These are phyloP conservation scores for Cyclura pinguis DNA, from an alignment of 2,797 vertebrate species.

Conservation along the genomic window DNA sequence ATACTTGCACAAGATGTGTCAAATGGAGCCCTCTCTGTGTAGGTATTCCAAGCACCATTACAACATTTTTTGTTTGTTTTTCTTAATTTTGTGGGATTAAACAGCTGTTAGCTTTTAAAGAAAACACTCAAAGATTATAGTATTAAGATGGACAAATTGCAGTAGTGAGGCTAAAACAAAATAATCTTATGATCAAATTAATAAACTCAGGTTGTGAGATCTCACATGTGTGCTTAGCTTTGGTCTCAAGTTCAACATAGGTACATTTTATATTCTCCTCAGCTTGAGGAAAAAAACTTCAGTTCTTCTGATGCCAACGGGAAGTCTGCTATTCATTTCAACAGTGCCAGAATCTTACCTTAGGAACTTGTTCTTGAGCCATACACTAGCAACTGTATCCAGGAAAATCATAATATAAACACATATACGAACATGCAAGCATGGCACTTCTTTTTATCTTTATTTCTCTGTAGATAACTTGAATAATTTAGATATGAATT, in stretches of 20 bases:
- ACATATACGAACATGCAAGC: not conserved
- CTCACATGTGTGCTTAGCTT: not conserved
- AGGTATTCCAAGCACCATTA: constrained; percentile 2
- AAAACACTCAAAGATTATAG: not conserved
- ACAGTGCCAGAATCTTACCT: not conserved
- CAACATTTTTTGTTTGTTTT: constrained; percentile 1
- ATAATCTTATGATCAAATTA: not conserved
- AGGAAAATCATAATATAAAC: not conserved
- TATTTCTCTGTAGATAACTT: constrained; percentile 30
- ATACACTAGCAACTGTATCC: not conserved
- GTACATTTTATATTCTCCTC: not conserved
- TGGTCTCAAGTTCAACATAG: not conserved
- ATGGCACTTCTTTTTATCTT: not conserved
- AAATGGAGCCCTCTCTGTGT: not conserved
- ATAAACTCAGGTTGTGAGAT: not conserved
- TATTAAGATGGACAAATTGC: constrained; percentile 4
- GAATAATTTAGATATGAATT: constrained; percentile 17
- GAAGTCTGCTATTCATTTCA: not conserved
- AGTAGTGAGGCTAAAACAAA: not conserved
- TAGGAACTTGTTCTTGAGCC: constrained; percentile 4
- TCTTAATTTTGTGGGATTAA: constrained; percentile 25
- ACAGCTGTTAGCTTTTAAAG: not conserved
- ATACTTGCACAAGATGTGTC: constrained; percentile 13
- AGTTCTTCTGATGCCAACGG: not conserved
- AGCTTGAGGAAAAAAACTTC: not conserved